Percentiles rank a stretch among this genome's conserved stretches.
phyloP scores from a whole-genome alignment of 1,140 invertebrate species.

The Zaprionus taronus region DNA sequence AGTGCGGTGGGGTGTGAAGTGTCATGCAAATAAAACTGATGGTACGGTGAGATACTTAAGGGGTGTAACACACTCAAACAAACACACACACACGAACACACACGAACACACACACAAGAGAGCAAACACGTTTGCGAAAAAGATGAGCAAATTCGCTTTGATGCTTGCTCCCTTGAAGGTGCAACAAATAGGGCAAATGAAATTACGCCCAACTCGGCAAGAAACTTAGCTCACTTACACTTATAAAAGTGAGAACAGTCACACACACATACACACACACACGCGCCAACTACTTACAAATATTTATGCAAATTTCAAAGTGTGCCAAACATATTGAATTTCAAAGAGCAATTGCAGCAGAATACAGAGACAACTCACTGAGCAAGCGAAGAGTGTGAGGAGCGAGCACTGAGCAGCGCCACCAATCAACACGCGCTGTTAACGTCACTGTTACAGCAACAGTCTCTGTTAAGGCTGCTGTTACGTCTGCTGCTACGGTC shows the following conservation, averaged over 20 bases:
- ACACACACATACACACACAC: constrained; percentile 1
- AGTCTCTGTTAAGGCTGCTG: not conserved
- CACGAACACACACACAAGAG: constrained; percentile 31
- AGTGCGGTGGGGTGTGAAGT: constrained; percentile 66
- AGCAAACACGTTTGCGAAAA: constrained; percentile 17
- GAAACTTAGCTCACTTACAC: constrained; percentile 1
- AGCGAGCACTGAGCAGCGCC: constrained; percentile 18
- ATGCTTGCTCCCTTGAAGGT: constrained; percentile 31
- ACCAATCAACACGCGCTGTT: constrained; percentile 11
- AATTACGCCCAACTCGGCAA: constrained; percentile 26
- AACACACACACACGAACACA: constrained; percentile 19
- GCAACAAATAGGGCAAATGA: constrained; percentile 34
- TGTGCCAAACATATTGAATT: constrained; percentile 56
- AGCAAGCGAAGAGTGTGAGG: constrained; percentile 4
- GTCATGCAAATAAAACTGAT: constrained; percentile 65
- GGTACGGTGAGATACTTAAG: constrained; percentile 44
- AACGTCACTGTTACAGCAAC: not conserved
- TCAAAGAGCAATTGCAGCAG: constrained; percentile 57
- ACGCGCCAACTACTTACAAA: not conserved
- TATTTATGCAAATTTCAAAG: constrained; percentile 46
- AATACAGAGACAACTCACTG: constrained; percentile 42
- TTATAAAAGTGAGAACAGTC: not conserved
- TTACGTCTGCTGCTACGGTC: constrained; percentile 28
- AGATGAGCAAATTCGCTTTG: constrained; percentile 31
- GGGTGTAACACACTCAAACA: constrained; percentile 33